Evolutionary conservation across 1,140 invertebrate species (phyloP).

Genomic region (Habropoda laboriosa): DNA sequence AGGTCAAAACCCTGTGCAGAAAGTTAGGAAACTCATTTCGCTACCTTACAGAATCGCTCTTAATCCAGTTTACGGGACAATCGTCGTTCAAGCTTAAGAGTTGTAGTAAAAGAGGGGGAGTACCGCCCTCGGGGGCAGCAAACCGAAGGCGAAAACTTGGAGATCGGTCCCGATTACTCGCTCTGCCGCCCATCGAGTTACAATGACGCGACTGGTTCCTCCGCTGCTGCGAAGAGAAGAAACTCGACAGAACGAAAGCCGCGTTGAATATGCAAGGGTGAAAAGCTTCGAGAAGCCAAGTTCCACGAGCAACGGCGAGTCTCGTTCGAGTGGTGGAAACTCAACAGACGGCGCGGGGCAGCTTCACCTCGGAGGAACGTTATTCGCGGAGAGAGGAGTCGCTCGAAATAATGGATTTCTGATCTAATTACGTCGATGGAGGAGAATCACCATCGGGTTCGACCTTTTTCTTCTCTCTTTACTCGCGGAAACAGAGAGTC

Average conservation of each 20-base stretch:
- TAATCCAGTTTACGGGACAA: neutral
- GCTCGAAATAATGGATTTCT: conserved; percentile 35
- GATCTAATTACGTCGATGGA: conserved; percentile 1
- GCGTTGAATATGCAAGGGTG: conserved; percentile 18
- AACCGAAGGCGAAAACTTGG: neutral
- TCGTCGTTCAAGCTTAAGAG: neutral
- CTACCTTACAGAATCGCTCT: neutral
- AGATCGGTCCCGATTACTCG: neutral
- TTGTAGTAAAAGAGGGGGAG: neutral
- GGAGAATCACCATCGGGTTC: too few species aligned
- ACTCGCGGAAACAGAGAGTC: too few species aligned
- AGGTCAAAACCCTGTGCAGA: neutral
- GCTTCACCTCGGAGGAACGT: neutral
- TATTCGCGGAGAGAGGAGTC: neutral
- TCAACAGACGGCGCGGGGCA: neutral
- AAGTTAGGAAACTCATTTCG: neutral
- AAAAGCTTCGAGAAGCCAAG: neutral
- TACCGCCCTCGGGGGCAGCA: neutral
- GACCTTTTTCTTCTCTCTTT: too few species aligned
- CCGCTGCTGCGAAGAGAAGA: too few species aligned
- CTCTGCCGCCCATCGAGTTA: too few species aligned
- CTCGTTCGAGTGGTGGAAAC: neutral
- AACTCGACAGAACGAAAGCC: neutral
- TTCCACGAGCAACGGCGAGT: neutral
- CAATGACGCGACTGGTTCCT: neutral